Evolutionary conservation across 1,140 invertebrate species (phyloP).

Genomic region (Brachionus sp.): DNA sequence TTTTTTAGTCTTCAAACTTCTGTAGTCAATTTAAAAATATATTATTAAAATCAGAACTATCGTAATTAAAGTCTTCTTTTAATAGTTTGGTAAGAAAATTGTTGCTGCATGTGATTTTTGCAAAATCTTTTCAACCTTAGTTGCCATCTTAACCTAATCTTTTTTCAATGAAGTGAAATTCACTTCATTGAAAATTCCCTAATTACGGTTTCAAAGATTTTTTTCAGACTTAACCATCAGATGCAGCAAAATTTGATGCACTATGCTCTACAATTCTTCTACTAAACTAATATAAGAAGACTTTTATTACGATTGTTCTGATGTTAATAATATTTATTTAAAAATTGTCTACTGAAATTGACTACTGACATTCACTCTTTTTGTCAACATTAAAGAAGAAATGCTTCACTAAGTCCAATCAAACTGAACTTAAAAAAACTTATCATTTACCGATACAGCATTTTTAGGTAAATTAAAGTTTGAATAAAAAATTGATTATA

Average conservation of each 20-base stretch:
- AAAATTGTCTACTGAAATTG: neutral
- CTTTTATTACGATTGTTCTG: neutral
- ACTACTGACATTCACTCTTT: neutral
- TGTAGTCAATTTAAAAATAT: neutral
- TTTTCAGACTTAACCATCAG: neutral
- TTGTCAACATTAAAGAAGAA: neutral
- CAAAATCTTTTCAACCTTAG: neutral
- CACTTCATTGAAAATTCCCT: neutral
- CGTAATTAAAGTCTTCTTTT: neutral
- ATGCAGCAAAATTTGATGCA: neutral
- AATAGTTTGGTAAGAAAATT: neutral
- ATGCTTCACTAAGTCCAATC: neutral
- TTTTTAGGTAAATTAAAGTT: conserved; percentile 17
- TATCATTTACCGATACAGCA: conserved; percentile 11
- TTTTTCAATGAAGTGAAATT: neutral
- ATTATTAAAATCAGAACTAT: neutral
- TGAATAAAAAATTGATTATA: conserved; percentile 25
- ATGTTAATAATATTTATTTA: neutral
- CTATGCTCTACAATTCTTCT: neutral
- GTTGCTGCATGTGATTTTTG: neutral
- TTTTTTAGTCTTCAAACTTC: neutral
- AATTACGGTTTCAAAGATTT: neutral
- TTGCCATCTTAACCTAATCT: neutral
- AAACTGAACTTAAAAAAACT: neutral
- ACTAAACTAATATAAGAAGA: neutral